Evolutionary conservation across 2,113 vertebrate genomes (phyloP), one percentile per base, ranked within the genome.

Genomic region (Spilogale gracilis): DNA sequence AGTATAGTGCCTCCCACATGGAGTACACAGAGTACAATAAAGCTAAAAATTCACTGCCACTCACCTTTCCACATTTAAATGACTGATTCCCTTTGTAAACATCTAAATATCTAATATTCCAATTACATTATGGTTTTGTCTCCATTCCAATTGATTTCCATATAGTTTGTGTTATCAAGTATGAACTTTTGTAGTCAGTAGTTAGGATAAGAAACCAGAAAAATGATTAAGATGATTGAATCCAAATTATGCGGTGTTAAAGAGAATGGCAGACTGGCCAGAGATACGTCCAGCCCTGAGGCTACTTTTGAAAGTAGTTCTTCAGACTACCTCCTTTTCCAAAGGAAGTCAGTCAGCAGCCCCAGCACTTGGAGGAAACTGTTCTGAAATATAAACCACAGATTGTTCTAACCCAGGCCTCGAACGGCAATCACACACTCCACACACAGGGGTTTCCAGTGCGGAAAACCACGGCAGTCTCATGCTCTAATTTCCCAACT

Each of bases 111-210:
- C 5, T 80, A 60, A 48, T 86, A 82, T 76, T 90, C 90, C 25
- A 71, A 73, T 81, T 85, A 88, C 21, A 52, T 45, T 83, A 10
- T 43, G 30, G 0, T 88, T 92, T 91, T 30, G 0, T 56, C 45
- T 18, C 61, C 3, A 54, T 79, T 94, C 12, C 38, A 84, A 38
- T 6, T 78, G 52, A 83, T 67, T 58, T n/a, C 6, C 13, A 45
- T 38, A 48, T 94, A n/a, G 17, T 48, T 50, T 25, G 0, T 50
- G 52, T 94, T 54, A n/a, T 94, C 67, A 96, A 97, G 86, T 71
- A 38, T n/a, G 20, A 92, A 14, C 27, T 93, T 91, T 91, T 60
- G 52, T 58, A 60, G 32, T 1, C 18, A 76, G 25, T 9, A 89
- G 45, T 2, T 63, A 63, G 48, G 12, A 94, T 60, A 86, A 82